Percentiles rank a stretch among this genome's conserved stretches.
phyloP scores from a whole-genome alignment of 2,888 invertebrate genomes.

The Agrotis exclamationis region DNA sequence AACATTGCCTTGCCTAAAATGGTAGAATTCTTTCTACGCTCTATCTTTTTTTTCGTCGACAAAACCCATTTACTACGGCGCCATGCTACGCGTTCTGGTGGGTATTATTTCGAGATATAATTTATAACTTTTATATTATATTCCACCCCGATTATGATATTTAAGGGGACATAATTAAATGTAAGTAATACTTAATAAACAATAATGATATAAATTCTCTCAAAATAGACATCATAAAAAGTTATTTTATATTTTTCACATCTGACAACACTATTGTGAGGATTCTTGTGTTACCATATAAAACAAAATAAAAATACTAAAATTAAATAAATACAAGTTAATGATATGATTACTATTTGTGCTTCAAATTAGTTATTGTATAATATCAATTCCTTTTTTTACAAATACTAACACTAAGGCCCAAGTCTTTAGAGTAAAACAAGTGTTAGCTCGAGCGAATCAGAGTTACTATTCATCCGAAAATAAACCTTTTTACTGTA shows the following conservation, averaged over 20 bases:
- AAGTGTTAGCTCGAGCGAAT: no score
- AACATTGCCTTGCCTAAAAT: no score
- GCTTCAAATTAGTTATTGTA: conserved; percentile 7
- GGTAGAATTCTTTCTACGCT: no score
- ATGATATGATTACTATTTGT: conserved; percentile 12
- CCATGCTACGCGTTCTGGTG: conserved; percentile 26
- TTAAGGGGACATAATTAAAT: not conserved
- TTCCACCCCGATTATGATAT: conserved; percentile 9
- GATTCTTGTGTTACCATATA: conserved; percentile 17
- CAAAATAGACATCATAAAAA: conserved; percentile 27
- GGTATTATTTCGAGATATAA: conserved; percentile 24
- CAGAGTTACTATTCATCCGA: no score
- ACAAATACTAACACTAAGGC: conserved; percentile 7
- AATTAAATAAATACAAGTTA: conserved; percentile 22
- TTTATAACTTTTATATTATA: conserved; percentile 25
- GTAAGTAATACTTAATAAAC: conserved; percentile 36
- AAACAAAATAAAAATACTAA: conserved; percentile 21
- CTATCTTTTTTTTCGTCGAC: no score
- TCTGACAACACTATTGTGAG: conserved; percentile 9
- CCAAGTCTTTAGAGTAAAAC: no score
- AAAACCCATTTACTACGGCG: no score
- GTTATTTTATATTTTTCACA: conserved; percentile 16
- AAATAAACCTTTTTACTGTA: no score
- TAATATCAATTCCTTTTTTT: conserved; percentile 17
- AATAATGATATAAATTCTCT: conserved; percentile 26